Percentiles rank a stretch among this genome's conserved stretches.
Conservation (phyloP, 1,140 invertebrate species). For the Bombus huntii region DNA sequence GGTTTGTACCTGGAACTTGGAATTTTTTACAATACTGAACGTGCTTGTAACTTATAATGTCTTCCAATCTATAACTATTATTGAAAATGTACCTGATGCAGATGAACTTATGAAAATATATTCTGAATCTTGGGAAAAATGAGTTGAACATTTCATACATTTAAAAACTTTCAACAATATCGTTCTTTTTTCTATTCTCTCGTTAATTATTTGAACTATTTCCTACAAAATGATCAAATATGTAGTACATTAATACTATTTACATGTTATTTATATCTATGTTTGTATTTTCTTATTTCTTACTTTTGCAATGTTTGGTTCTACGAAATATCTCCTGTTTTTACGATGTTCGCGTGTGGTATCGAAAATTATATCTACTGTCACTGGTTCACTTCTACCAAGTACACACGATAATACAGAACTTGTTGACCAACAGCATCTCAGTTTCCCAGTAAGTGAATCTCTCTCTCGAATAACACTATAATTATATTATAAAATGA, state of each 20-base stretch:
- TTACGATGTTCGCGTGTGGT: slow-evolving; percentile 84
- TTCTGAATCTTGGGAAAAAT: slow-evolving; percentile 84
- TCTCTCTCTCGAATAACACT: slow-evolving; percentile 82
- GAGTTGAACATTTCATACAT: slow-evolving; percentile 85
- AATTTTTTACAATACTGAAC: slow-evolving; percentile 5
- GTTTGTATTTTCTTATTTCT: slow-evolving; percentile 24
- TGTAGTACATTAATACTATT: background rate
- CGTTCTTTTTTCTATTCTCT: slow-evolving; percentile 81
- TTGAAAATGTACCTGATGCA: slow-evolving; percentile 63
- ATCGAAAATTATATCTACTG: slow-evolving; percentile 85
- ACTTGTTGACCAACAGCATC: slow-evolving; percentile 84
- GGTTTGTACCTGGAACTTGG: slow-evolving; percentile 68
- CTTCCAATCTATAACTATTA: background rate
- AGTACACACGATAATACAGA: slow-evolving; percentile 84
- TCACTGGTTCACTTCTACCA: slow-evolving; percentile 80
- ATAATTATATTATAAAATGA: slow-evolving; percentile 24
- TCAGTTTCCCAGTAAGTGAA: slow-evolving; percentile 81
- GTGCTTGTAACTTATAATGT: slow-evolving; percentile 12
- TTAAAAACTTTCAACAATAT: slow-evolving; percentile 83
- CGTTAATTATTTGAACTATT: slow-evolving; percentile 81
- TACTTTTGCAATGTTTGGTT: slow-evolving; percentile 84
- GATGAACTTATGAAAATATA: slow-evolving; percentile 64
- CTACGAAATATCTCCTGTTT: slow-evolving; percentile 84
- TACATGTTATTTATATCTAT: background rate
- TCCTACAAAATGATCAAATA: slow-evolving; percentile 73